phyloP scores from a whole-genome alignment of 2,888 invertebrate species.

The Tachina lurida region DNA sequence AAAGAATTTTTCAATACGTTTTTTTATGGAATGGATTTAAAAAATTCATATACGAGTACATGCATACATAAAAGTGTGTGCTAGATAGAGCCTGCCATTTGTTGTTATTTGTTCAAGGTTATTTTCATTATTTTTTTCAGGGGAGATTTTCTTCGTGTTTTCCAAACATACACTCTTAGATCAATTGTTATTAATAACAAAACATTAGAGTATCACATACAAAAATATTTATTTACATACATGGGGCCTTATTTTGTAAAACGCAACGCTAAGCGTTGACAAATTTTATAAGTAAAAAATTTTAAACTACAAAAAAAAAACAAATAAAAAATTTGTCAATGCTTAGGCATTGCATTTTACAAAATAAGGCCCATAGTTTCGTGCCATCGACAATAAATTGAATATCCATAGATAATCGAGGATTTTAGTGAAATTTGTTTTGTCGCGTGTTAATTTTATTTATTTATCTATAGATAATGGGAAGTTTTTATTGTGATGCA shows the following conservation, averaged over 20 bases:
- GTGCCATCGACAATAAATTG: constrained; percentile 6
- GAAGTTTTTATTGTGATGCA: constrained; percentile 33
- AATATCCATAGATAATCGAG: constrained; percentile 23
- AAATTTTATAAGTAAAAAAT: too few species aligned
- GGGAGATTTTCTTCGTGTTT: not conserved
- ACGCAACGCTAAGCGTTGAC: too few species aligned
- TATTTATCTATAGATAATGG: constrained; percentile 33
- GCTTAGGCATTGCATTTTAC: too few species aligned
- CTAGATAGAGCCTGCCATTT: not conserved
- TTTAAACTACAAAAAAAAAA: too few species aligned
- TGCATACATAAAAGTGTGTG: not conserved
- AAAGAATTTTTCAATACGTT: constrained; percentile 15
- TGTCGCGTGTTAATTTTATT: constrained; percentile 56
- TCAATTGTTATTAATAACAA: constrained; percentile 16
- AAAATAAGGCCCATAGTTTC: not conserved
- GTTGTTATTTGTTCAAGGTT: constrained; percentile 31
- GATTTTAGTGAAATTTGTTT: constrained; percentile 46
- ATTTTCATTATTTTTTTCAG: constrained; percentile 18
- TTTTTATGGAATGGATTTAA: constrained; percentile 41
- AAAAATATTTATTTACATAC: too few species aligned
- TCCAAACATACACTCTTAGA: constrained; percentile 2
- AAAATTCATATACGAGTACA: not conserved
- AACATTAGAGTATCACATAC: not conserved
- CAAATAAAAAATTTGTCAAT: too few species aligned
- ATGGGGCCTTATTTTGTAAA: too few species aligned